phyloP scores from a whole-genome alignment of 2,888 invertebrate species.

The Mythimna impura region DNA sequence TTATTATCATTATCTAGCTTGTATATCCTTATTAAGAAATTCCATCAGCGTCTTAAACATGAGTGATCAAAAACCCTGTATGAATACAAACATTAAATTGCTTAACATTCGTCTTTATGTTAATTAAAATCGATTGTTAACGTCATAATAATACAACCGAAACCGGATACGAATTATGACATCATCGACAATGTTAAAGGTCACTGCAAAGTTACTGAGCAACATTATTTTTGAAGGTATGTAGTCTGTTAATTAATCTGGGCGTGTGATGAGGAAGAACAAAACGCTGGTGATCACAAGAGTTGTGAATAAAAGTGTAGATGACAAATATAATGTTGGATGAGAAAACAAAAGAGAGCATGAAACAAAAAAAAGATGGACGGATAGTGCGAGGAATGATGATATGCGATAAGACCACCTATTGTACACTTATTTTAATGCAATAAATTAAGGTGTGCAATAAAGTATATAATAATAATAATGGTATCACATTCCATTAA shows the following conservation, averaged over 20 bases:
- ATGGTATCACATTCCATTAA: too few relatives aligned
- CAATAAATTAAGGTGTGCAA: too few relatives aligned
- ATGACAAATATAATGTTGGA: background rate
- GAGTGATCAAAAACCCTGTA: conserved; percentile 4
- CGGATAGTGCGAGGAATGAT: background rate
- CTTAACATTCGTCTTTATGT: conserved; percentile 35
- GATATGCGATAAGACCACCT: too few relatives aligned
- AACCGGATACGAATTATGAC: conserved; percentile 69
- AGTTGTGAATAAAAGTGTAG: background rate
- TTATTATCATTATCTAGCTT: background rate
- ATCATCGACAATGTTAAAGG: conserved; percentile 66
- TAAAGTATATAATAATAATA: too few relatives aligned
- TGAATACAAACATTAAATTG: conserved; percentile 23
- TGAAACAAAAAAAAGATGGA: background rate
- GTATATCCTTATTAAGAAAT: background rate
- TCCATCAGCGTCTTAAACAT: background rate
- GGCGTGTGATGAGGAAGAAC: background rate
- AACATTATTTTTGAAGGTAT: conserved; percentile 30
- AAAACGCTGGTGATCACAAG: background rate
- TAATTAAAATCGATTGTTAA: conserved; percentile 55
- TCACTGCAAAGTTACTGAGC: conserved; percentile 52
- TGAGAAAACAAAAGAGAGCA: background rate
- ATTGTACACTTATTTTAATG: too few relatives aligned
- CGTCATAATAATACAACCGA: conserved; percentile 53
- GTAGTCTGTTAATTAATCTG: background rate